Evolutionary conservation across 1,140 invertebrate species (phyloP).

Genomic region (Odontomachus brunneus): DNA sequence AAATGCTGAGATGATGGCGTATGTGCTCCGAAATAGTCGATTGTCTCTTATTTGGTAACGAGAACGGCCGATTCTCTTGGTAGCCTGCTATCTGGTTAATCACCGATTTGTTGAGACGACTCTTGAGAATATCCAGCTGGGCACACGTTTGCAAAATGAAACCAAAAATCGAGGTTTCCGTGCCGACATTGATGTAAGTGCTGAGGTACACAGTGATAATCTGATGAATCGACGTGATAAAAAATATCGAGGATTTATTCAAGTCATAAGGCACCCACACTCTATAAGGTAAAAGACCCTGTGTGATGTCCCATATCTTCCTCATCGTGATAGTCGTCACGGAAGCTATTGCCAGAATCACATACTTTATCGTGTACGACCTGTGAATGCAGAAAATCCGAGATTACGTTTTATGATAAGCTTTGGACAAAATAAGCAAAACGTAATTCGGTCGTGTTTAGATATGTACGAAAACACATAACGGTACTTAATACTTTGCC

Average conservation of each 20-base stretch:
- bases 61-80: neutral
- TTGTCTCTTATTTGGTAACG: neutral
- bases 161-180: constrained; percentile 41
- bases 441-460: neutral
- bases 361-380: constrained; percentile 47
- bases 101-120: constrained; percentile 29
- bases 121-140: constrained; percentile 43
- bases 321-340: constrained; percentile 5
- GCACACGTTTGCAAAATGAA: constrained; percentile 46
- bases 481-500: no score
- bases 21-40: constrained; percentile 21
- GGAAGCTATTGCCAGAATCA: neutral
- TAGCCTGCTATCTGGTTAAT: neutral
- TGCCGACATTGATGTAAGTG: constrained; percentile 24
- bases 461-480: no score
- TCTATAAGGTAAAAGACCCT: constrained; percentile 37
- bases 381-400: constrained; percentile 17
- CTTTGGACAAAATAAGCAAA: no score
- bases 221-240: constrained; percentile 34
- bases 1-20: constrained; percentile 42
- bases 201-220: constrained; percentile 15
- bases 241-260: constrained; percentile 1
- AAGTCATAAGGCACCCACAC: constrained; percentile 43
- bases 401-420: no score
- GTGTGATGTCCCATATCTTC: neutral